Evolutionary conservation across 1,140 invertebrate genomes (phyloP).

Genomic region (Musca vetustissima): DNA sequence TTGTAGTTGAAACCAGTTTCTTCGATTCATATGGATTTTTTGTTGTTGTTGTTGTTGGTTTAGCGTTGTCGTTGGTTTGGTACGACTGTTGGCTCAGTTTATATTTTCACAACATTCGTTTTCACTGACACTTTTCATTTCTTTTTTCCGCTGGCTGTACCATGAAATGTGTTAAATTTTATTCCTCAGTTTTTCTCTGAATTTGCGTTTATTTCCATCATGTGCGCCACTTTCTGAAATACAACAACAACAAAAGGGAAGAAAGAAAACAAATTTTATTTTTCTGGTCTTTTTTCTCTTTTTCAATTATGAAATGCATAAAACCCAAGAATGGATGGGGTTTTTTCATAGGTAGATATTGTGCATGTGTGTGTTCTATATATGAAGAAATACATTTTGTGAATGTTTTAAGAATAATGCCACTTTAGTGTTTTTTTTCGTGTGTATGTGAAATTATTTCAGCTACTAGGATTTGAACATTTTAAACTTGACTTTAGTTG

Average conservation of each 20-base stretch:
- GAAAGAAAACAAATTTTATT: conserved; percentile 10
- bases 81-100: not conserved
- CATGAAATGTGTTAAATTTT: conserved; percentile 15
- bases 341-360: not conserved
- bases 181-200: not conserved
- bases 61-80: too few relatives aligned
- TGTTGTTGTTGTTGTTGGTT: not conserved
- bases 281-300: not conserved
- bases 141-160: not conserved
- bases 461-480: too few relatives aligned
- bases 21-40: too few relatives aligned
- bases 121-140: conserved; percentile 18
- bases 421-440: too few relatives aligned
- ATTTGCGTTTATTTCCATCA: too few relatives aligned
- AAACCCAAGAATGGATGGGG: not conserved
- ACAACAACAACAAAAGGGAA: not conserved
- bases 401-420: too few relatives aligned
- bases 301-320: conserved; percentile 5
- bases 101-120: not conserved
- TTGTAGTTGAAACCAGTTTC: not conserved
- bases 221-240: too few relatives aligned
- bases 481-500: too few relatives aligned
- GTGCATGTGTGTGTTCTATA: not conserved
- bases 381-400: too few relatives aligned
- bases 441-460: too few relatives aligned